Base-by-base conservation (phyloP, 2,113 vertebrate species). In the Solenodon paradoxus region DNA sequence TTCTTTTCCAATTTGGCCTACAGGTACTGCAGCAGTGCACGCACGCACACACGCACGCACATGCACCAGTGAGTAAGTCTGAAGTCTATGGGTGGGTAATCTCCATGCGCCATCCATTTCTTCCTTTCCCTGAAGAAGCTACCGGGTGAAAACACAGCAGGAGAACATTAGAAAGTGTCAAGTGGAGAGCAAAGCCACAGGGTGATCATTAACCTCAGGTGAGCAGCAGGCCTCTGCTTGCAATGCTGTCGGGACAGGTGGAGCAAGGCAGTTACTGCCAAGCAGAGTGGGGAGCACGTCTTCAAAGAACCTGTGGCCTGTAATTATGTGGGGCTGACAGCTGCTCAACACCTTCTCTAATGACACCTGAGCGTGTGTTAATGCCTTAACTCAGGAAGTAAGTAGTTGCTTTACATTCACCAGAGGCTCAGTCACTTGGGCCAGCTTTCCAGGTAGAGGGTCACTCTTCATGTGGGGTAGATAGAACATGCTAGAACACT, bases 261-360 rank as follows among this genome's bases (percentile, higher is more conserved):
- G 81, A 7, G 28, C 4, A 10, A 80, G 38, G 59, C 38, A 9
- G 45, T 35, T 63, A n/a, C 24, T 5, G 12, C 49, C 2, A 1
- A 17, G 19, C 40, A 89, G 96, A 71, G 69, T 35, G 49, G 77
- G 42, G 63, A 35, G 38, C 45, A 12, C 24, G 11, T 95, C 96
- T 88, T 81, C 84, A 97, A 94, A 90, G 61, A 64, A 85, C 94
- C 28, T 0, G 42, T 75, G 64, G 4, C 38, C 6, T 78, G 38
- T 97, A 91, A 97, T 97, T 97, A 86, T 90, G 63, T 90, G 72
- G 64, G 90, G 95, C 83, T 17, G 96, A 63, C 28, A 88, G 72
- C 45, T 79, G 85, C 57, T 68, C 66, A 55, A 90, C 75, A 82
- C 9, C 78, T 82, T 77, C 72, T 57, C 84, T 96, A 86, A 75